Evolutionary conservation across 1,140 invertebrate genomes (phyloP), one percentile per base, ranked within the genome.

Genomic region (Drosophila carrolli): DNA sequence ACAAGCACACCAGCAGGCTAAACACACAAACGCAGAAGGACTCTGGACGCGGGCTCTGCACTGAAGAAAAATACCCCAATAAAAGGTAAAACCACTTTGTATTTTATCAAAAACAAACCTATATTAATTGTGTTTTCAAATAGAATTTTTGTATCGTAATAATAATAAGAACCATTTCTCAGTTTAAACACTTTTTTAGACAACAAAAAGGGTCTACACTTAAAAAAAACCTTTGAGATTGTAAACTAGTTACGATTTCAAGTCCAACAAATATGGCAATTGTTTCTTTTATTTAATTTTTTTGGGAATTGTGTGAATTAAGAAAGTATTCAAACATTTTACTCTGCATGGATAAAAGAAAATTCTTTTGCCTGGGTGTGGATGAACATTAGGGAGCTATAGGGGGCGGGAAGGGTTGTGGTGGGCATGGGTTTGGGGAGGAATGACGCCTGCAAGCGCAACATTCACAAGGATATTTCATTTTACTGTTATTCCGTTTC

Each of bases 381-480:
- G 51, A 71, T 32, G 44, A 58, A 71, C 68, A 72, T 72, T 72
- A 72, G 66, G 66, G 19, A 71, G 43, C 56, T 58, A 53, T 29
- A 23, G 27, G 48, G 27, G 50, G 43, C 10, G 50, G 44, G 19
- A 23, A 56, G 5, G 7, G 11, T 11, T 10, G 29, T 32, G 8
- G 29, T 7, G 8, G 1, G 29, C 8, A 32, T 8, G 27, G 32
- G 46, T 13, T 41, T 16, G 41, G 53, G 4, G 1, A 48, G 41
- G 72, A 29, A 47, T 35, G 65, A 53, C 59, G 83, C 71, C 75
- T 86, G 83, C 76, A 83, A 86, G 75, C 82, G 82, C 75, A 59
- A 70, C 67, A 70, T 85, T 85, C 82, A 72, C 78, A 78, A 65
- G 80, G 68, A 81, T 89, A 81, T 90, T 89, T 90, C 78, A 84